phyloP scores from a whole-genome alignment of 2,888 invertebrate species.

The Epinotia brunnichana region DNA sequence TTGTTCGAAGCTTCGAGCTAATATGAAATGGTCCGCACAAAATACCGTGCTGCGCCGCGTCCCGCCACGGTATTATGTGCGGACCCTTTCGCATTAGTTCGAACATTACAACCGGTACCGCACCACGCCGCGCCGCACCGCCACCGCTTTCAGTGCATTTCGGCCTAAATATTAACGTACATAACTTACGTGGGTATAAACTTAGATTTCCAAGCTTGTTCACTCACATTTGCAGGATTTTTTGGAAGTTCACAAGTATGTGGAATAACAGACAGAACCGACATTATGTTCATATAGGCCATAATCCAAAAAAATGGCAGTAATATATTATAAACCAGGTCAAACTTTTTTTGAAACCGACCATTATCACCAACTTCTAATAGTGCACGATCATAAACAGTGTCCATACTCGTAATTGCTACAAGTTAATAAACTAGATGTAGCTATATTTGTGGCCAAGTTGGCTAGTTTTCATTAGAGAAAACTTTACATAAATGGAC shows the following conservation, averaged over 20 bases:
- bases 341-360: slow-evolving; percentile 72
- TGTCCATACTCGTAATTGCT: slow-evolving; percentile 58
- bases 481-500: slow-evolving; percentile 4
- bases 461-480: background rate
- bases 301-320: slow-evolving; percentile 67
- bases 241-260: slow-evolving; percentile 73
- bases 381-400: slow-evolving; percentile 62
- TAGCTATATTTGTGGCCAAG: background rate
- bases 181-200: slow-evolving; percentile 63
- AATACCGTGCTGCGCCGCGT: no score
- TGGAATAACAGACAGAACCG: slow-evolving; percentile 71
- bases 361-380: slow-evolving; percentile 69
- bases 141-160: no score
- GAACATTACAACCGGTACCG: no score
- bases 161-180: background rate
- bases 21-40: no score
- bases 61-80: no score
- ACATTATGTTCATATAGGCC: slow-evolving; percentile 70
- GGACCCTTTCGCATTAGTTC: no score
- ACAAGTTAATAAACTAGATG: slow-evolving; percentile 1
- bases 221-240: slow-evolving; percentile 60
- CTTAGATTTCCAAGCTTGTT: slow-evolving; percentile 64
- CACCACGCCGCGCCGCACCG: no score
- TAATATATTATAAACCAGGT: slow-evolving; percentile 69
- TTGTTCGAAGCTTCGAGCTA: no score